These are phyloP conservation scores for Quiscalus mexicanus DNA, from an alignment of 2,113 vertebrate genomes.

Conservation along the genomic window DNA sequence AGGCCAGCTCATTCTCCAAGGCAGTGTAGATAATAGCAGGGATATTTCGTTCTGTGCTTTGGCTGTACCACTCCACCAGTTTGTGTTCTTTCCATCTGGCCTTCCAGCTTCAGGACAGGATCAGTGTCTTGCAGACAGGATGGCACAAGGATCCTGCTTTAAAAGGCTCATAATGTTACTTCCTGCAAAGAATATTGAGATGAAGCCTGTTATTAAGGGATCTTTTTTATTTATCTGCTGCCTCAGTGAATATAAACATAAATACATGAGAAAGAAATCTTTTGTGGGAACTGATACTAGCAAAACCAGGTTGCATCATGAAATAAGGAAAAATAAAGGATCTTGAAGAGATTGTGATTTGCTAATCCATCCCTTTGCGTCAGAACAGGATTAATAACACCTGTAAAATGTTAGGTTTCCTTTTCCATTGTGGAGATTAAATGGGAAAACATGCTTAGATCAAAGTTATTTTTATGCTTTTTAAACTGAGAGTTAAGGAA, in stretches of 20 bases:
- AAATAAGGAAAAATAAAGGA: background rate
- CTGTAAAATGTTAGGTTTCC: background rate
- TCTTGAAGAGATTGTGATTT: background rate
- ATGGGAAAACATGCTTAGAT: background rate
- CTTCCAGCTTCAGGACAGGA: background rate
- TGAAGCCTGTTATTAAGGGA: background rate
- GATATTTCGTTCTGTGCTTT: background rate
- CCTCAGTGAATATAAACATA: background rate
- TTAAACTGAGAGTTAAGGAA: background rate
- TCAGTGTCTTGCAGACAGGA: background rate
- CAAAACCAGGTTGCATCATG: background rate
- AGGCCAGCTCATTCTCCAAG: background rate
- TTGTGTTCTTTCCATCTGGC: background rate
- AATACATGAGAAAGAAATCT: background rate
- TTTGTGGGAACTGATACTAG: background rate
- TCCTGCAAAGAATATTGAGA: background rate
- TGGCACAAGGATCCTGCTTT: background rate
- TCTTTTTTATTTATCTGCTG: background rate
- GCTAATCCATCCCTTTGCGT: background rate
- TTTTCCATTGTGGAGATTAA: background rate
- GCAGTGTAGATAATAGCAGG: background rate
- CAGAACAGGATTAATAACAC: background rate
- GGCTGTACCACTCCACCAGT: background rate
- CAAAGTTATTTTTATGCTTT: background rate
- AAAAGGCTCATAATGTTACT: background rate